Conservation (phyloP, 2,797 vertebrate genomes). For the Aeoliscus strigatus region DNA sequence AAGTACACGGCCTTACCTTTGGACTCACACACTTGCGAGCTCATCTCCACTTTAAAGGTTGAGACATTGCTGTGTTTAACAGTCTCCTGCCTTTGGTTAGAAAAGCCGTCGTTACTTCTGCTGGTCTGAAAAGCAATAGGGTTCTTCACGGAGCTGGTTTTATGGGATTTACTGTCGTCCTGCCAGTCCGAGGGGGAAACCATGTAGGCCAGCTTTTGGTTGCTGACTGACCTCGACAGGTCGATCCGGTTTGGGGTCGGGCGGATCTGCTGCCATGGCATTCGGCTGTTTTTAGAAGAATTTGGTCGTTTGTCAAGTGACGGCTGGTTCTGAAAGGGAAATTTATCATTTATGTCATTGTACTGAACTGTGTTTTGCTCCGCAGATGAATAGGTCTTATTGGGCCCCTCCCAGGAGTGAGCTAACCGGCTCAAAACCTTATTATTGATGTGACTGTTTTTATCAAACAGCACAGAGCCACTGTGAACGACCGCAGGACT, state of each 20-base stretch:
- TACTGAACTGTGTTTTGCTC: constrained; percentile 80
- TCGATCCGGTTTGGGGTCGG: constrained; percentile 79
- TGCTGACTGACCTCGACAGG: constrained; percentile 77
- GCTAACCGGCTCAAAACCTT: constrained; percentile 71
- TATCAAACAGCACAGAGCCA: constrained; percentile 78
- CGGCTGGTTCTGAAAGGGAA: constrained; percentile 81
- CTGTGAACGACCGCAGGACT: constrained; percentile 63
- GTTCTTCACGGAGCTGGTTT: constrained; percentile 65
- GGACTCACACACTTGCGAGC: constrained; percentile 74
- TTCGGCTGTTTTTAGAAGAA: constrained; percentile 74
- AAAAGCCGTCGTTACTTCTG: constrained; percentile 71
- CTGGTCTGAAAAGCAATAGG: constrained; percentile 67
- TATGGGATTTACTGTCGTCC: constrained; percentile 75
- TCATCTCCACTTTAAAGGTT: constrained; percentile 76
- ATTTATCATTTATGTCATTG: constrained; percentile 71
- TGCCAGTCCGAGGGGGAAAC: constrained; percentile 82
- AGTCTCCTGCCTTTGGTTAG: constrained; percentile 73
- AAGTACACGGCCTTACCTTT: constrained; percentile 84
- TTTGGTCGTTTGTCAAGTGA: constrained; percentile 79
- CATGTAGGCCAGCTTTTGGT: constrained; percentile 82
- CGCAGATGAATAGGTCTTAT: constrained; percentile 75
- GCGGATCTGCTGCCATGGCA: constrained; percentile 89
- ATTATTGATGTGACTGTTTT: constrained; percentile 70
- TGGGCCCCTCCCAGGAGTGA: constrained; percentile 83
- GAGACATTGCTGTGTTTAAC: constrained; percentile 66